A percentile compares a stretch with the other conserved stretches of the same genome.
Evolutionary conservation across 2,888 invertebrate genomes (phyloP).

Genomic region (Dryobotodes eremita): DNA sequence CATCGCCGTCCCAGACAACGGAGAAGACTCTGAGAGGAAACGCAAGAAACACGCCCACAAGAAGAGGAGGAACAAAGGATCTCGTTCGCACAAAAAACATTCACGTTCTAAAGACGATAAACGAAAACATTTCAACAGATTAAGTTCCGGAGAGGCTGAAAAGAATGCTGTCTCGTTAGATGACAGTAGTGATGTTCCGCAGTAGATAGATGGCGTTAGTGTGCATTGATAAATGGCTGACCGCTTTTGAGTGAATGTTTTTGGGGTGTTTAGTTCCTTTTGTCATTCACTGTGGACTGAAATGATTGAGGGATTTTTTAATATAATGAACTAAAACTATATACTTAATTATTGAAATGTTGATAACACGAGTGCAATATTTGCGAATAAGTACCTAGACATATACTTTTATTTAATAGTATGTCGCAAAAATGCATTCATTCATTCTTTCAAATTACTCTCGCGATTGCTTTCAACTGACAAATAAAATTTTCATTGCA

Average conservation of each 20-base stretch:
- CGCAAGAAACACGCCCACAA: conserved; percentile 79
- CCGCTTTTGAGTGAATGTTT: conserved; percentile 26
- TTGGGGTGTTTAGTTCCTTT: neutral
- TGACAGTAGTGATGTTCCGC: conserved; percentile 73
- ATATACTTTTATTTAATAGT: neutral
- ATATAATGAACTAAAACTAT: no score
- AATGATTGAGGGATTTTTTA: neutral
- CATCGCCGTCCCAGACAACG: conserved; percentile 51
- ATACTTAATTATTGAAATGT: neutral
- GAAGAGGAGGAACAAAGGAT: conserved; percentile 66
- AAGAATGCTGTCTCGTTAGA: conserved; percentile 80
- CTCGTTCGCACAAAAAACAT: conserved; percentile 78
- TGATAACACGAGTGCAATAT: neutral
- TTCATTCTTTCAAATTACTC: neutral
- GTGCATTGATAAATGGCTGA: conserved; percentile 62
- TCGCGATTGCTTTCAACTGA: neutral
- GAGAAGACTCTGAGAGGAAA: conserved; percentile 73
- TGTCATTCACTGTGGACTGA: neutral
- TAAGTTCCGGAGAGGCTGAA: conserved; percentile 77
- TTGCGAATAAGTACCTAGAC: neutral
- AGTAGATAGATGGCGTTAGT: conserved; percentile 4
- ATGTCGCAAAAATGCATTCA: neutral
- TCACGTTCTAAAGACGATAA: conserved; percentile 75
- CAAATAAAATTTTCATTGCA: neutral
- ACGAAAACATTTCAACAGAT: conserved; percentile 74